Base-by-base conservation (phyloP, 2,797 vertebrate genomes). In the Diplodus sargus region DNA sequence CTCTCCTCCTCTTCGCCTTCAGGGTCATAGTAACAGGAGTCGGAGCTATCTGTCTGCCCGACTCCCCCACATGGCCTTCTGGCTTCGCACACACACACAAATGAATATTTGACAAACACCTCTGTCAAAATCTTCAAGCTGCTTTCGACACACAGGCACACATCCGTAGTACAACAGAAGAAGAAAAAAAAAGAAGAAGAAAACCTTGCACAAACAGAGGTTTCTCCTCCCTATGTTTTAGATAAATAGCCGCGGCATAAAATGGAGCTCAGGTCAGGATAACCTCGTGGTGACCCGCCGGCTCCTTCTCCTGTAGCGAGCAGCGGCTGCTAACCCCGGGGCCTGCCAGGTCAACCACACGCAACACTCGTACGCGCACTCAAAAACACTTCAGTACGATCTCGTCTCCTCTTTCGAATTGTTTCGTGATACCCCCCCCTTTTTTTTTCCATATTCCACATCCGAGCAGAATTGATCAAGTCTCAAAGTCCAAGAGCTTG, bases 281-380 rank as follows among this genome's bases (percentile, higher is more conserved):
- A 97, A 97, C 97, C 97, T 95, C 89, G 83, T 70, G 85, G 89
- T 94, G 97, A 97, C 97, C 97, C 65, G 64, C 56, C 67, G 70
- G 69, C 95, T 96, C 94, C 91, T 94, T 94, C 94, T 95, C 95
- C 91, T 93, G 90, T 53, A 76, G 92, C 92, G 91, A 95, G 95
- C 95, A 95, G 94, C 85, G 81, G 86, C 79, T 81, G 85, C 82
- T 75, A 25, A 56, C 62, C 57, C 67, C n/a, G n/a, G 39, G 62
- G 67, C 74, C 75, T 84, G 47, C 47, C 67, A 45, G 23, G 18
- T 30, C 47, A 70, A 23, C 28, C 69, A 34, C 65, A 82, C 75
- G 79, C 71, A 30, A 71, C 57, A 17, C 30, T 17, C 78, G 48
- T 57, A 65, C 81, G 74, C 18, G 58, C 63, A 78, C 42, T 16